Evolutionary conservation across 2,113 vertebrate genomes (phyloP), one percentile per base, ranked within the genome.

Genomic region (Astur gentilis): DNA sequence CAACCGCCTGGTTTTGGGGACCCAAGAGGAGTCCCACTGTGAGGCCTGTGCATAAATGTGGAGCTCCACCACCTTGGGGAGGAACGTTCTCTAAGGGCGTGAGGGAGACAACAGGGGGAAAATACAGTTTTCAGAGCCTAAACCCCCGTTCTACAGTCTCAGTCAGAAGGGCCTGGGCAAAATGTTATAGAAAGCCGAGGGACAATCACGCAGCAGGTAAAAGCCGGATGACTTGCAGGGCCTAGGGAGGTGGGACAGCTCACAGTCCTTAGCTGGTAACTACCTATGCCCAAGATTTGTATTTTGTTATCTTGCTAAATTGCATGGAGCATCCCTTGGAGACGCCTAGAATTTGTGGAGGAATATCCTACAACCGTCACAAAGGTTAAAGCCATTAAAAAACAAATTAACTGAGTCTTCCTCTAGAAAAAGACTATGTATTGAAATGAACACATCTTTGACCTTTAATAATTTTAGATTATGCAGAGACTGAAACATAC

Each of bases 401-500:
- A 87, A 1, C 17, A 80, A 85, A 86, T 89, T 84, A 83, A 77
- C 20, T 0, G 1, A 69, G 16, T 10, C 42, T 60, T 96, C 44
- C 36, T 71, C 38, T 78, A 62, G 73, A 84, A 83, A 76, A 87
- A 73, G 21, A 69, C 8, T 49, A 85, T 16, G 12, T 34, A 76
- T 49, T 85, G 42, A 88, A 93, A 94, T 49, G 13, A 93, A 84
- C 42, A 87, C 42, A 89, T 54, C 58, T 85, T 65, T 0, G 8
- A 95, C 79, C 79, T 93, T 96, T 73, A 94, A 18, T 71, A 91
- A 85, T 60, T 95, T 87, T 80, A 89, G 75, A 84, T 84, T 93
- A 90, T 36, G 47, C n/a, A 89, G 38, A 83, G n/a, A 50, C 17
- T 32, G 57, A 83, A 86, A 86, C 14, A 54, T 6, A 70, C 8